Evolutionary conservation across 2,797 vertebrate species (phyloP).

Genomic region (Enteromius anoplus): DNA sequence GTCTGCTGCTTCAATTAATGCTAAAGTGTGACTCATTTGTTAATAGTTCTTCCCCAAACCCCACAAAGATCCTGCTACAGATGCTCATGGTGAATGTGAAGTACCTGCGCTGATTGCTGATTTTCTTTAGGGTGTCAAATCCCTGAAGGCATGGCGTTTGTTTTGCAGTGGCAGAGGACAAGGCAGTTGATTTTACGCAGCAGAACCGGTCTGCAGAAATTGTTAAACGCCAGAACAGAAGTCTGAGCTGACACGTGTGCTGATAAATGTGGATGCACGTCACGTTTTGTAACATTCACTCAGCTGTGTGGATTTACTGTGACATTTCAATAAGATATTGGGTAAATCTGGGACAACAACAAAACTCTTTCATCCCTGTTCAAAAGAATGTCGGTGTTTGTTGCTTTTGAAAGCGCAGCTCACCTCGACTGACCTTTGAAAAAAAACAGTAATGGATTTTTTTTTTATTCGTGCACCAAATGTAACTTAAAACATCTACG

Average conservation of each 20-base stretch:
- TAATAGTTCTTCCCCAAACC: neutral
- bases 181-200: neutral
- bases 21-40: neutral
- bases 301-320: neutral
- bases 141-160: neutral
- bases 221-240: neutral
- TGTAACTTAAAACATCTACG: neutral
- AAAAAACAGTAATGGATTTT: neutral
- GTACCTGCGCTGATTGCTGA: neutral
- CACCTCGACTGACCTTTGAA: neutral
- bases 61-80: neutral
- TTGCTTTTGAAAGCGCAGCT: neutral
- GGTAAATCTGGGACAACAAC: neutral
- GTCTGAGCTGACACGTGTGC: neutral
- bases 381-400: neutral
- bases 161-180: neutral
- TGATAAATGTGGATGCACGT: neutral
- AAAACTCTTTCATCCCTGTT: neutral
- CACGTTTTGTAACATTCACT: neutral
- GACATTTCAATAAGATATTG: neutral
- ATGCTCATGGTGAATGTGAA: neutral
- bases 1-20: neutral
- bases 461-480: neutral
- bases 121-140: neutral
- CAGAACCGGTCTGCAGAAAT: constrained; percentile 24